Base-by-base conservation (phyloP, 2,113 vertebrate species). In the Lethenteron camtschaticum region DNA sequence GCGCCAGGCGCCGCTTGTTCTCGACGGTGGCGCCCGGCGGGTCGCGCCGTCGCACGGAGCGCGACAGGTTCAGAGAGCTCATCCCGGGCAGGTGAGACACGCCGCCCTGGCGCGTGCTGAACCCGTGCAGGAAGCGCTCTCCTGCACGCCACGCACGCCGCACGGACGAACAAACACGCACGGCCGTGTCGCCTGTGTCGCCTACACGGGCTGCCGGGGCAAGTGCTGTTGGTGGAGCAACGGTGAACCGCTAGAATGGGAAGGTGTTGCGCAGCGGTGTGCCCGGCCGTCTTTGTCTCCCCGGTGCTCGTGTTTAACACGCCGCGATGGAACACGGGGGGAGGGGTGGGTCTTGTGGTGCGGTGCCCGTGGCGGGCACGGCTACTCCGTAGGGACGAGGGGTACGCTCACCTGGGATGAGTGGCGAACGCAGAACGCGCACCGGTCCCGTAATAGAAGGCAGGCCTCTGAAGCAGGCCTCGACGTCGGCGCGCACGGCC, bases 41-140 rank as follows among this genome's bases (percentile, higher is more conserved):
- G 79, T 97, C 92, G 72, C 82, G 82, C 56, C 89, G 72, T 71
- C 78, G 83, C 41, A 79, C 80, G 76, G 86, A 95, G 79, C 84
- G 82, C 81, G 94, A 94, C 76, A 97, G 85, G 72, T 97, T 96
- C 68, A 89, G 76, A 12, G 90, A 86, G 72, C 85, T 88, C 69
- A 95, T 76, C 3, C 85, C 85, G 2, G 81, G 79, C 78, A 89
- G 79, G 72, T 80, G 84, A 57, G 89, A 91, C 70, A 95, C 86
- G 0, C 91, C 91, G 18, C 91, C 91, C 11, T 75, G 58, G 57
- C 91, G 85, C 13, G 86, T 85, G 14, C 82, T 95, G 80, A 95
- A 96, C n/a, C 90, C 91, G 12, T 97, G 91, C 14, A 86, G 79
- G 71, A 97, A 95, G 70, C 74, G 75, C 11, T 80, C 78, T 83